These are phyloP conservation scores for Vidua chalybeata DNA, from an alignment of 2,113 vertebrate genomes.

Conservation along the genomic window DNA sequence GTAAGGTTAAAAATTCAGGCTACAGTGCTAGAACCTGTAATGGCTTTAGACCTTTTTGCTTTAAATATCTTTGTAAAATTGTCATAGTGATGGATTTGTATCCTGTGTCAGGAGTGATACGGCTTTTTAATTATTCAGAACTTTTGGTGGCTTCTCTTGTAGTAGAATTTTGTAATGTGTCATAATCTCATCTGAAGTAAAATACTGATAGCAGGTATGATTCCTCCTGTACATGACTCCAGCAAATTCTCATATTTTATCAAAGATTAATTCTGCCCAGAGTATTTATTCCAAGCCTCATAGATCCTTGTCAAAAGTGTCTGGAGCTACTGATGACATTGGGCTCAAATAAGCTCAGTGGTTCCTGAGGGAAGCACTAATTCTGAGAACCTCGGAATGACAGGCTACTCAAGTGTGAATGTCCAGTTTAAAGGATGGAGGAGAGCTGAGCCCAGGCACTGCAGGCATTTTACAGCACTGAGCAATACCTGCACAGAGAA, in stretches of 20 bases:
- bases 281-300: background rate
- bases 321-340: background rate
- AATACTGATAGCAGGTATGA: background rate
- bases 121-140: background rate
- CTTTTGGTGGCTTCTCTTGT: background rate
- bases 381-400: background rate
- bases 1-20: background rate
- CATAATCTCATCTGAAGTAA: background rate
- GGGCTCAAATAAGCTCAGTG: background rate
- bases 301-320: background rate
- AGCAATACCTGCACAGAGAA: background rate
- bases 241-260: background rate
- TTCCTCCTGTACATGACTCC: background rate
- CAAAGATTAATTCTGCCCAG: background rate
- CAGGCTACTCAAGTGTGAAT: background rate
- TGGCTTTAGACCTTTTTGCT: background rate
- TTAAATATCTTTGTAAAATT: background rate
- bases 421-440: background rate
- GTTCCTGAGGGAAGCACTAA: background rate
- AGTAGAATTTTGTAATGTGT: background rate
- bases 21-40: background rate
- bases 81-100: background rate
- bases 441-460: background rate
- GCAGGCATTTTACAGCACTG: background rate
- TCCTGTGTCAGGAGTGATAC: background rate